These are phyloP conservation scores for Rhabditoides inermis DNA, from an alignment of 2,888 invertebrate species.

Conservation along the genomic window DNA sequence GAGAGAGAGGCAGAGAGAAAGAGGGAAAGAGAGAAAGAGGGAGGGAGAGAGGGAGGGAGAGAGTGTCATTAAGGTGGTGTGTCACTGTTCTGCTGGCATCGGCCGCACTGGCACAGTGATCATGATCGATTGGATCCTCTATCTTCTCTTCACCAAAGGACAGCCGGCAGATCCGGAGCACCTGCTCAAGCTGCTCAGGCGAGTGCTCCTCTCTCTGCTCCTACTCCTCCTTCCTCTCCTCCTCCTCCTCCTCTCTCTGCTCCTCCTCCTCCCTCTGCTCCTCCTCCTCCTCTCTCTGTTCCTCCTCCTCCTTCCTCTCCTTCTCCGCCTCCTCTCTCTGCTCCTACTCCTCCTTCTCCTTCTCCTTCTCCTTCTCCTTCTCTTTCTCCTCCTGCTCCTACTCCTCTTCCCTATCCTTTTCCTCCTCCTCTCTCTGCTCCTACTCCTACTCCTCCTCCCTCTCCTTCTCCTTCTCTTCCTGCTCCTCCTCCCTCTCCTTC, in stretches of 20 bases:
- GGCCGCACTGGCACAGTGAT: background rate
- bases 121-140: background rate
- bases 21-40: background rate
- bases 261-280: background rate
- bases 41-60: background rate
- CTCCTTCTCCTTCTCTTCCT: background rate
- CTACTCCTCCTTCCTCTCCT: background rate
- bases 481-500: background rate
- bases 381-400: background rate
- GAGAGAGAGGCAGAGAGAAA: background rate
- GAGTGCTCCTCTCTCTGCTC: no score
- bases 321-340: background rate
- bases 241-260: background rate
- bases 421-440: conserved; percentile 9
- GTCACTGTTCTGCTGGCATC: background rate
- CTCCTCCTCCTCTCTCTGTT: conserved; percentile 4
- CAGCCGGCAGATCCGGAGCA: no score
- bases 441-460: conserved; percentile 1
- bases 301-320: background rate
- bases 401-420: conserved; percentile 1
- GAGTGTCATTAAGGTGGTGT: background rate
- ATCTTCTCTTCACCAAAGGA: no score
- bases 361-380: background rate
- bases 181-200: no score
- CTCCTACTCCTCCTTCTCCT: background rate